Percentiles rank a stretch among this genome's conserved stretches.
Evolutionary conservation across 1,140 invertebrate genomes (phyloP).

Genomic region (Lasaia peninsularis): DNA sequence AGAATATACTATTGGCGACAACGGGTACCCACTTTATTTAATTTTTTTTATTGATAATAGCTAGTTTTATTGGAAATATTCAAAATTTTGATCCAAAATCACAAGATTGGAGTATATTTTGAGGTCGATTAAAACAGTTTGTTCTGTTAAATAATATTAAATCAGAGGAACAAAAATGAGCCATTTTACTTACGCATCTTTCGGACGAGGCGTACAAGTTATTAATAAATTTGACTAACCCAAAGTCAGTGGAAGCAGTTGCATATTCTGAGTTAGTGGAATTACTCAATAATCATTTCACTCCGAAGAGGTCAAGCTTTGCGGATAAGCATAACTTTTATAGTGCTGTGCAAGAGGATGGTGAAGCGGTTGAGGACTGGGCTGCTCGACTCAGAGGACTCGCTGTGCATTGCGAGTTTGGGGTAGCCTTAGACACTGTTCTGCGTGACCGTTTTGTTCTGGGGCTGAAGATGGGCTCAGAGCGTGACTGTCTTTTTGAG

Average conservation of each 20-base stretch:
- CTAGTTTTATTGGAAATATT: conserved; percentile 15
- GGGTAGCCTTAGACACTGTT: conserved; percentile 22
- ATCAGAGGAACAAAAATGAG: conserved; percentile 19
- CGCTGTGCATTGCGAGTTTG: conserved; percentile 20
- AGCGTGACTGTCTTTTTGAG: conserved; percentile 29
- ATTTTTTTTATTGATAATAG: neutral
- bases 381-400: conserved; percentile 20
- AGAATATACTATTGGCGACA: neutral
- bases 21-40: neutral
- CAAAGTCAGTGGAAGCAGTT: conserved; percentile 17
- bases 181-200: conserved; percentile 24
- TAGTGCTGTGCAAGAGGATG: neutral
- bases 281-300: conserved; percentile 4
- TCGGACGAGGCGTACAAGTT: conserved; percentile 27
- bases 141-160: conserved; percentile 19
- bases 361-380: conserved; percentile 19
- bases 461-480: conserved; percentile 21
- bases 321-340: neutral
- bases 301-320: neutral
- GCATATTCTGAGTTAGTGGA: conserved; percentile 20
- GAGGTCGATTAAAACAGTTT: conserved; percentile 22
- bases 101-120: conserved; percentile 23
- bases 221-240: conserved; percentile 21
- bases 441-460: conserved; percentile 30
- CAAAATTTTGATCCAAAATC: conserved; percentile 17